Evolutionary conservation across 2,888 invertebrate genomes (phyloP).

Genomic region (Thecophora atra): DNA sequence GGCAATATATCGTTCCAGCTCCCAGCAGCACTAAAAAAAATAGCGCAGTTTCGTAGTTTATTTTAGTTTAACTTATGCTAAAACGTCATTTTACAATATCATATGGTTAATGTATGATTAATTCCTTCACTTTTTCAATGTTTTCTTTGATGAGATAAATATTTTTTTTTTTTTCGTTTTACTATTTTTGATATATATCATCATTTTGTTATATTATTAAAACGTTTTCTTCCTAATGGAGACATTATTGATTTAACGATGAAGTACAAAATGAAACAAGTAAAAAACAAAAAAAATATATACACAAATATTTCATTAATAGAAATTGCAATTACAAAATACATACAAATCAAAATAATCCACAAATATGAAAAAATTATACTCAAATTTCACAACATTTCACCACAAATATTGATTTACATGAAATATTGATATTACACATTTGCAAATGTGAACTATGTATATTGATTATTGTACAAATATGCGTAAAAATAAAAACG

Average conservation of each 20-base stretch:
- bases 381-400: constrained; percentile 2
- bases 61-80: not conserved
- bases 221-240: not conserved
- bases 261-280: constrained; percentile 43
- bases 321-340: constrained; percentile 30
- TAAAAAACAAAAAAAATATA: not conserved
- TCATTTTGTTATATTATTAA: not conserved
- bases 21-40: constrained; percentile 14
- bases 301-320: not conserved
- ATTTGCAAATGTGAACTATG: constrained; percentile 21
- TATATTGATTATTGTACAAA: constrained; percentile 24
- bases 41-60: not conserved
- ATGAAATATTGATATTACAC: constrained; percentile 21
- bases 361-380: not conserved
- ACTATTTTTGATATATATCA: not conserved
- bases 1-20: constrained; percentile 26
- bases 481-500: constrained; percentile 11
- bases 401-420: not conserved
- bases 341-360: constrained; percentile 27
- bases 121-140: too few species aligned
- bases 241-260: constrained; percentile 25
- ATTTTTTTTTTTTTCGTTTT: not conserved
- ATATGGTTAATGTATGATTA: too few species aligned
- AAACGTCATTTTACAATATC: too few species aligned
- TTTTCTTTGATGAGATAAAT: too few species aligned